Evolutionary conservation across 2,888 invertebrate species (phyloP), one percentile per base, ranked within the genome.

Genomic region (Junonia oenone): DNA sequence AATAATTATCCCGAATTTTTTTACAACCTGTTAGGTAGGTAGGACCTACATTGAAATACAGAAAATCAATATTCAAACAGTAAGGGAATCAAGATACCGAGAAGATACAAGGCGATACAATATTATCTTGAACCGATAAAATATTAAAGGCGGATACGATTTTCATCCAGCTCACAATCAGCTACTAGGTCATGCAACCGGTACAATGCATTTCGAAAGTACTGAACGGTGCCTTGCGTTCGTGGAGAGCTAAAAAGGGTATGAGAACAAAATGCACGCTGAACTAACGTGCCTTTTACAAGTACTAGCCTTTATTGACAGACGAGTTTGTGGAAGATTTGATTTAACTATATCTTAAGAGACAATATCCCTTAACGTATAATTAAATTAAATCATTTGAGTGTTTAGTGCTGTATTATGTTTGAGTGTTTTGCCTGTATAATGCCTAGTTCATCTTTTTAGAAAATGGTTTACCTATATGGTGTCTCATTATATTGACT

Each of bases 181-280:
- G 57, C 29, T 58, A 54, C 46, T 58, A 46, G 57, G 57, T 58
- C 57, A 54, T 38, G 45, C 54, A 54, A 48, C 53, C 53, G 37
- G 38, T 46, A 54, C 53, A 54, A 54, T 54, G 53, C 53, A 54
- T 37, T 47, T 54, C 47, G 40, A 54, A 54, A 47, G 50, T 38
- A 50, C 57, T 54, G 53, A 54, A 49, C 54, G 11, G 29, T 46
- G 53, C 52, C 31, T 19, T 45, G 55, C 53, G 29, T 60, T 53
- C 56, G 60, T 58, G 55, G 51, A 60, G 60, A 58, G 50, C 55
- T 61, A 56, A 54, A 59, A 59, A 55, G 59, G 51, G 50, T 59
- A 52, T 45, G 49, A 56, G 59, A 59, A 56, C 51, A 43, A 59
- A 59, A 59, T 52, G 56, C 45, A 29, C 48, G 45, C 19, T 49